A percentile compares a stretch with the other conserved stretches of the same genome.
Evolutionary conservation across 2,797 vertebrate genomes (phyloP).

Genomic region (Heteromormyrus szaboi): DNA sequence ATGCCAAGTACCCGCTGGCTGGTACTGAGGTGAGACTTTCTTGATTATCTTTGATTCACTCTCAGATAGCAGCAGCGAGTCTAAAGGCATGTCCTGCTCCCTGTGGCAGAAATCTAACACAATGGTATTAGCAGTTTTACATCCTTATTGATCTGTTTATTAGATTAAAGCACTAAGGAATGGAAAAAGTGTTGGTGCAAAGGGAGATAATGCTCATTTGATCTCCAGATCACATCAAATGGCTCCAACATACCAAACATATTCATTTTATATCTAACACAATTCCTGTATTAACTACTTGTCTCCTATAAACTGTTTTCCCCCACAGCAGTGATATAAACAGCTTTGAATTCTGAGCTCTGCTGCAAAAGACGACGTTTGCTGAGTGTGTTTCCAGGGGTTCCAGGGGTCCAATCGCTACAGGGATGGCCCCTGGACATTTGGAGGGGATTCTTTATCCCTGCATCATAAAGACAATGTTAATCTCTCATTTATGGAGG

Average conservation of each 20-base stretch:
- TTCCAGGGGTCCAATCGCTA: background rate
- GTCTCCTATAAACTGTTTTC: background rate
- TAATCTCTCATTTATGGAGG: background rate
- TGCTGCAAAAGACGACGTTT: background rate
- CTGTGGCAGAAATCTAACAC: background rate
- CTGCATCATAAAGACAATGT: background rate
- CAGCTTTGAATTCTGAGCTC: background rate
- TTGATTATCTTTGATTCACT: conserved; percentile 13
- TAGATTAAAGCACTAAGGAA: background rate
- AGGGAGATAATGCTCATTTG: background rate
- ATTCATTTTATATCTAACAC: background rate
- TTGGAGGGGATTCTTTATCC: background rate
- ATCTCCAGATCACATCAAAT: background rate
- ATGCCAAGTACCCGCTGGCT: conserved; percentile 14
- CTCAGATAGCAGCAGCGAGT: background rate
- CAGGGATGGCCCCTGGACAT: background rate
- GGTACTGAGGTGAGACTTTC: conserved; percentile 1
- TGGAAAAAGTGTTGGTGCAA: background rate
- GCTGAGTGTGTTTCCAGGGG: background rate
- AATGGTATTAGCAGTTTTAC: background rate
- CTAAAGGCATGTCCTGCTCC: background rate
- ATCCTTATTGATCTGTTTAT: conserved; percentile 15
- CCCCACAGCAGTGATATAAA: background rate
- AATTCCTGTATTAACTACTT: background rate
- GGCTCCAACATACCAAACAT: background rate